Evolutionary conservation across 1,140 invertebrate species (phyloP).

Genomic region (Helicoverpa zea): DNA sequence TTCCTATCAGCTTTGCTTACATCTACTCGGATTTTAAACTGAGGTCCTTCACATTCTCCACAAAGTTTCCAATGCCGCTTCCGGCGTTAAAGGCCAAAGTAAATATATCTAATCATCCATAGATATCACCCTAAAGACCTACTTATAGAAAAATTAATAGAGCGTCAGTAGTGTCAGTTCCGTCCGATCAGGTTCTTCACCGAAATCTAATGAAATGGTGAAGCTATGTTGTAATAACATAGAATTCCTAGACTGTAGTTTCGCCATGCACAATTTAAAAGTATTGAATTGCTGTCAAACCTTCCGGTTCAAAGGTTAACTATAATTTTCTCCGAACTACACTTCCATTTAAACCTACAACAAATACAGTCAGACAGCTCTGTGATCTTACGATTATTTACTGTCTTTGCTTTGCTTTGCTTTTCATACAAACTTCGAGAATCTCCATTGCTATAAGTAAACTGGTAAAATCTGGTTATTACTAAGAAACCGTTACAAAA

Average conservation of each 20-base stretch:
- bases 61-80: slow-evolving; percentile 35
- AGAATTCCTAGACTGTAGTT: too few relatives aligned
- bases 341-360: neutral
- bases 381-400: too few relatives aligned
- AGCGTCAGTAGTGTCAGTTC: too few relatives aligned
- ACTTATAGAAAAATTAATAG: neutral
- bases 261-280: neutral
- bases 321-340: neutral
- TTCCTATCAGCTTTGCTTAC: neutral
- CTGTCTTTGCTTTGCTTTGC: too few relatives aligned
- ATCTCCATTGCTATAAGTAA: too few relatives aligned
- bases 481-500: too few relatives aligned
- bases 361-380: too few relatives aligned
- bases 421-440: too few relatives aligned
- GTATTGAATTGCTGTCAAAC: neutral
- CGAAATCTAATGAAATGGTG: too few relatives aligned
- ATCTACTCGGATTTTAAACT: slow-evolving; percentile 12
- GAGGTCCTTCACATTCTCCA: slow-evolving; percentile 6
- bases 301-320: neutral
- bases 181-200: too few relatives aligned
- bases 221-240: too few relatives aligned
- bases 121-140: neutral
- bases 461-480: too few relatives aligned
- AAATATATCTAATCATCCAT: slow-evolving; percentile 26
- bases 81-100: slow-evolving; percentile 24